These are phyloP conservation scores for Cebus imitator DNA, from an alignment of 2,113 vertebrate species.

Conservation along the genomic window DNA sequence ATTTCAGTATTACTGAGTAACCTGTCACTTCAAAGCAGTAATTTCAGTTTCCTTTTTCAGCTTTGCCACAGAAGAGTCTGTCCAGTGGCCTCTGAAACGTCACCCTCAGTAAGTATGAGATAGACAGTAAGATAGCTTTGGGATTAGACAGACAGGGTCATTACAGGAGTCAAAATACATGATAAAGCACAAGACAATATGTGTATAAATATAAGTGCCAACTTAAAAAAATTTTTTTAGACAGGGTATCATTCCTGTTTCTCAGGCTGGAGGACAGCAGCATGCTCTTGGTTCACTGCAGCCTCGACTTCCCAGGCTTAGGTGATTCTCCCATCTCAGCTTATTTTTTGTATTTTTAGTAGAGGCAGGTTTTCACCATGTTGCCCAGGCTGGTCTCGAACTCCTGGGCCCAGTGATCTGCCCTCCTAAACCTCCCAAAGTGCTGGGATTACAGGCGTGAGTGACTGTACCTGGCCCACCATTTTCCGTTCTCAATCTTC, in stretches of 20 bases:
- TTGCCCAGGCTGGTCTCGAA: neutral
- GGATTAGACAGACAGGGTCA: neutral
- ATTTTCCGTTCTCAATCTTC: too few relatives aligned
- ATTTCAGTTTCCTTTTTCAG: neutral
- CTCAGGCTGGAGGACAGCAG: neutral
- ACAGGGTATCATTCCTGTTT: neutral
- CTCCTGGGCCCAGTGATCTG: neutral
- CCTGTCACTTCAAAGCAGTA: neutral
- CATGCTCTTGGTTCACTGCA: neutral
- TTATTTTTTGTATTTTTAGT: neutral
- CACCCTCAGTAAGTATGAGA: neutral
- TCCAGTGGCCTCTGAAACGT: neutral
- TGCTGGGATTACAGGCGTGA: neutral
- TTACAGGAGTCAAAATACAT: neutral
- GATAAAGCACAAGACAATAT: neutral
- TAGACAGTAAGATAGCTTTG: neutral
- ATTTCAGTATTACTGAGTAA: neutral
- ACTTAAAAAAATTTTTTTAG: neutral
- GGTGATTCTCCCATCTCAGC: neutral
- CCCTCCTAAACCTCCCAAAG: neutral
- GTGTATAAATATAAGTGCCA: neutral
- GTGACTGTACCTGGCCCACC: neutral
- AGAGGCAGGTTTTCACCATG: neutral
- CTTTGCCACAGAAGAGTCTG: neutral
- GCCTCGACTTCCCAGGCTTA: neutral